These are phyloP conservation scores for Fulmarus glacialis DNA, from an alignment of 2,113 vertebrate species.

Conservation along the genomic window DNA sequence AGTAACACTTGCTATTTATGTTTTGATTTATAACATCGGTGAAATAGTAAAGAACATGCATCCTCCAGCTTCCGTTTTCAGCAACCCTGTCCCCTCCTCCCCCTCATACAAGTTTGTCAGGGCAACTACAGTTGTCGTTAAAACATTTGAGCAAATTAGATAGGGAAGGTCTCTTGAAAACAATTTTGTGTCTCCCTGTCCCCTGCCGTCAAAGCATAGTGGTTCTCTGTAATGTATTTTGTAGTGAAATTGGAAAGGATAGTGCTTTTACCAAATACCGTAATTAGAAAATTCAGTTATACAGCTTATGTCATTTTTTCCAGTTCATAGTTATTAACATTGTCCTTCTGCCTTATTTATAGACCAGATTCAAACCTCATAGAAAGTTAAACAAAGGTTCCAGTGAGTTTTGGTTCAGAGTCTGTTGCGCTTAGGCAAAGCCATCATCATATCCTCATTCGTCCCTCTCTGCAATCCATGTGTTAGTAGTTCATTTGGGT, in stretches of 20 bases:
- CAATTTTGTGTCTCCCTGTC: neutral
- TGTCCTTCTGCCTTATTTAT: neutral
- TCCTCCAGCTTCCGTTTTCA: conserved; percentile 33
- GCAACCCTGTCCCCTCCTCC: neutral
- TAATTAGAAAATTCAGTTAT: neutral
- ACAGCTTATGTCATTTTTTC: neutral
- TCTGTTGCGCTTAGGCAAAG: neutral
- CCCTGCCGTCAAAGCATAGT: neutral
- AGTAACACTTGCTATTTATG: conserved; percentile 36
- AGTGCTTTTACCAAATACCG: neutral
- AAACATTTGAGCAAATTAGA: neutral
- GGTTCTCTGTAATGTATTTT: neutral
- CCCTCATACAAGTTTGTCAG: neutral
- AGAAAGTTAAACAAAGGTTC: neutral
- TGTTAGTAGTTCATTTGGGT: neutral
- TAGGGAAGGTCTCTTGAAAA: neutral
- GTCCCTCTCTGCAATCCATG: neutral
- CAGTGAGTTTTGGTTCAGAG: neutral
- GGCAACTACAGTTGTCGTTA: neutral
- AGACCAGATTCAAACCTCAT: neutral
- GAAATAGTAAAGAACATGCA: neutral
- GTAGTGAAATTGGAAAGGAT: neutral
- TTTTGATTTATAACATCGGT: neutral
- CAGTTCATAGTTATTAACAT: neutral
- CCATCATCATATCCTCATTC: neutral